These are phyloP conservation scores for Oegoconia quadripuncta DNA, from an alignment of 2,888 invertebrate genomes.

Conservation along the genomic window DNA sequence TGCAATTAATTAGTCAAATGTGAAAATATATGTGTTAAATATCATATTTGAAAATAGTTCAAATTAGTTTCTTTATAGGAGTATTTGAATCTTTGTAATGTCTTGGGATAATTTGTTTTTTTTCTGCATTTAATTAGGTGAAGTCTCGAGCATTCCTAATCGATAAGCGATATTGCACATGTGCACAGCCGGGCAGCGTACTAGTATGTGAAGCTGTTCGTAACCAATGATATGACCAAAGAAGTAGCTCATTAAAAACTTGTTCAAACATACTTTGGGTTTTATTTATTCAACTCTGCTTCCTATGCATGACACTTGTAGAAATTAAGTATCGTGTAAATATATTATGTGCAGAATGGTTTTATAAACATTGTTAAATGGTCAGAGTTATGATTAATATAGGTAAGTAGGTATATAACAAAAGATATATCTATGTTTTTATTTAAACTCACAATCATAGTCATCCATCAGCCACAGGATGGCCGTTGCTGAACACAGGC, in stretches of 20 bases:
- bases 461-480: no score
- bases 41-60: conserved; percentile 52
- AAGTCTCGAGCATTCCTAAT: conserved; percentile 54
- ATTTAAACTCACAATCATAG: no score
- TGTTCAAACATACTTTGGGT: conserved; percentile 58
- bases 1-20: conserved; percentile 50
- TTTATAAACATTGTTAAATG: no score
- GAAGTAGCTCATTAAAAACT: conserved; percentile 77
- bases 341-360: no score
- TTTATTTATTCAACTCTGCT: not conserved
- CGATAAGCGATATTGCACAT: conserved; percentile 33
- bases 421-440: no score
- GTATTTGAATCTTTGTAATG: conserved; percentile 36
- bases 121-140: conserved; percentile 56
- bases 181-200: conserved; percentile 31
- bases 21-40: conserved; percentile 48
- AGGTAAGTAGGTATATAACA: no score
- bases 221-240: conserved; percentile 86
- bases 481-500: no score
- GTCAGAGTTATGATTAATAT: no score
- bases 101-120: conserved; percentile 28
- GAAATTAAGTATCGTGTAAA: no score
- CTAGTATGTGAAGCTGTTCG: conserved; percentile 51
- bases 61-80: conserved; percentile 60
- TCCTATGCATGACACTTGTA: no score